Evolutionary conservation across 2,113 vertebrate genomes (phyloP).

Genomic region (Mobula birostris): DNA sequence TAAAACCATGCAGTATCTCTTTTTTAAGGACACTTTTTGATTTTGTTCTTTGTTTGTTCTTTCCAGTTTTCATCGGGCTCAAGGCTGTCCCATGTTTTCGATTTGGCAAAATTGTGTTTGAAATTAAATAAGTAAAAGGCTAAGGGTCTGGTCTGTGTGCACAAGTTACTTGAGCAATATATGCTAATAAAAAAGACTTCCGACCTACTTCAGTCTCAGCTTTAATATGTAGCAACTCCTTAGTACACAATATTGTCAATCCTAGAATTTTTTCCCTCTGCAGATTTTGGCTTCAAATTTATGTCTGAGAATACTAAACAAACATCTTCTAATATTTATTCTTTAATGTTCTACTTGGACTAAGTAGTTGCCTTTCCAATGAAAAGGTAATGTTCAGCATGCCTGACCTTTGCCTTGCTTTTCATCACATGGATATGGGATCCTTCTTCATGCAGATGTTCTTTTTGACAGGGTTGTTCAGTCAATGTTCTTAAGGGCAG

Average conservation of each 20-base stretch:
- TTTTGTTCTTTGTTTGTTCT: background rate
- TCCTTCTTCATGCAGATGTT: background rate
- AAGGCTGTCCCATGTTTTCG: no score
- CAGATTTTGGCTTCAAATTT: background rate
- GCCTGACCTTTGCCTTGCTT: background rate
- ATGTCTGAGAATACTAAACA: background rate
- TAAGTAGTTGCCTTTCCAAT: background rate
- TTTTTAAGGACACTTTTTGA: no score
- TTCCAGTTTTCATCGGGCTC: background rate
- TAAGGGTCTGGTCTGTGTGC: background rate
- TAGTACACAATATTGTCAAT: background rate
- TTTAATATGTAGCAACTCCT: background rate
- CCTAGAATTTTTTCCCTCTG: background rate
- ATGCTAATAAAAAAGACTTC: background rate
- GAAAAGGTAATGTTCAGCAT: background rate
- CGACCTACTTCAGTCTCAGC: background rate
- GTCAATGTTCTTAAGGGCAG: constrained; percentile 11
- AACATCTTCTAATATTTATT: background rate
- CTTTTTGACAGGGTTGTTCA: constrained; percentile 24
- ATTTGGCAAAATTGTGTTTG: no score
- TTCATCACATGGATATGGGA: background rate
- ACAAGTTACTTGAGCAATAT: background rate
- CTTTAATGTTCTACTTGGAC: background rate
- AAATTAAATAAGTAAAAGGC: background rate
- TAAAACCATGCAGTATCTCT: background rate